Base-by-base conservation (phyloP, 2,113 vertebrate species). In the Penelope pileata region DNA sequence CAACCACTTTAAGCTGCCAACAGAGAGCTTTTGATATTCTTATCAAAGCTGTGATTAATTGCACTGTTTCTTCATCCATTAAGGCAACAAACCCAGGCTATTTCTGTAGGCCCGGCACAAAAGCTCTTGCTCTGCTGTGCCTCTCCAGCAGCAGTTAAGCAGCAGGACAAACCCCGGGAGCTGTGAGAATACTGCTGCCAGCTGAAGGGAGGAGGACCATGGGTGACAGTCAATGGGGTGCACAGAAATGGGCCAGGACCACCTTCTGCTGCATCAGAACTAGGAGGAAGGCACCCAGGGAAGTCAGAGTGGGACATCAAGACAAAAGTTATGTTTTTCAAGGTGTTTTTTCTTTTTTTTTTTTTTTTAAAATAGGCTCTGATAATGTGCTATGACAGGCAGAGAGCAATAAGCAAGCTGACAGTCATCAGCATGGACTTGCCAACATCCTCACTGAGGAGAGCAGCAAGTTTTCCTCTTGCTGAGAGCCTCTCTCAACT, bases 261-360 rank as follows among this genome's bases (percentile, higher is more conserved):
- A 93, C 88, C 95, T 96, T 96, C 95, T 96, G 95, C 96, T 97
- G 95, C 94, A 86, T 96, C 60, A 94, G 79, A 93, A 83, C 63
- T 83, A 1, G 2, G 0, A 68, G 70, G 76, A 74, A 91, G 58
- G 53, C n/a, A 43, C 47, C 68, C 63, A 64, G 43, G 82, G 76
- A 72, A 43, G 7, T 64, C 18, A 43, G 85, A 88, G 83, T 56
- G 83, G 88, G 32, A 26, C 0, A 0, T 9, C 83, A 88, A 70
- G 51, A 40, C 45, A 27, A 63, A 80, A 81, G 21, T n/a, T n/a
- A n/a, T n/a, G n/a, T n/a, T n/a, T n/a, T n/a, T n/a, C n/a, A n/a
- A n/a, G n/a, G n/a, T n/a, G n/a, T n/a, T n/a, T 58, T n/a, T 13
- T 21, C 9, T 13, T 58, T n/a, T 30, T n/a, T 58, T 58, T n/a